These are phyloP conservation scores for Nipponia nippon DNA, from an alignment of 2,113 vertebrate species.

Conservation along the genomic window DNA sequence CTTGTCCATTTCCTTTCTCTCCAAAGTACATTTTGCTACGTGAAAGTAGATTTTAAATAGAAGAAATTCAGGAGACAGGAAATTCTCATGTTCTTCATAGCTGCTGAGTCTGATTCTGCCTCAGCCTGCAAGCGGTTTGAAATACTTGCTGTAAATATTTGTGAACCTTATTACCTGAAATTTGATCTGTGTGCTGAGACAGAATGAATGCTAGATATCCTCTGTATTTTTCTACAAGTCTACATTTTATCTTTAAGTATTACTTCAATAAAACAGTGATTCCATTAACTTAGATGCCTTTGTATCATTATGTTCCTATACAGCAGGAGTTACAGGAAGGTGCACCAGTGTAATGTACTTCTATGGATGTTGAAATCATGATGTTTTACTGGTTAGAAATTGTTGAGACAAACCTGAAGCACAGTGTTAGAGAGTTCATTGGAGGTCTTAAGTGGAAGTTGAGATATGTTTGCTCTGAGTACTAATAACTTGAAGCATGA, in stretches of 20 bases:
- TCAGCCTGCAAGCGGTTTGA: not conserved
- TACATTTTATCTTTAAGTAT: not conserved
- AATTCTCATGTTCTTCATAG: not conserved
- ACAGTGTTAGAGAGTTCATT: not conserved
- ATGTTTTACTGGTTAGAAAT: not conserved
- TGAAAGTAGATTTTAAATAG: not conserved
- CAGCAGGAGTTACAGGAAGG: not conserved
- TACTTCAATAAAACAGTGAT: not conserved
- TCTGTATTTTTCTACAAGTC: not conserved
- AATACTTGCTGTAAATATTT: not conserved
- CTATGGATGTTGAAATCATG: not conserved
- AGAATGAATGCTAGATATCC: not conserved
- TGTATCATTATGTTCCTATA: not conserved
- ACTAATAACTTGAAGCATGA: not conserved
- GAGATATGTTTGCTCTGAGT: not conserved
- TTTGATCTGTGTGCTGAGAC: not conserved
- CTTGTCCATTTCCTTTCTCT: not conserved
- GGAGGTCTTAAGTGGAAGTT: not conserved
- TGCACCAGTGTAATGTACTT: not conserved
- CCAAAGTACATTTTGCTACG: not conserved
- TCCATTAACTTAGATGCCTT: not conserved
- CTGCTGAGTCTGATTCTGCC: not conserved
- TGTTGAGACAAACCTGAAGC: not conserved
- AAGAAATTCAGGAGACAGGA: not conserved
- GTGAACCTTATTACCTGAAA: not conserved